A percentile compares a stretch with the other conserved stretches of the same genome.
Evolutionary conservation across 2,113 vertebrate genomes (phyloP).

Genomic region (Tachysurus vachellii): DNA sequence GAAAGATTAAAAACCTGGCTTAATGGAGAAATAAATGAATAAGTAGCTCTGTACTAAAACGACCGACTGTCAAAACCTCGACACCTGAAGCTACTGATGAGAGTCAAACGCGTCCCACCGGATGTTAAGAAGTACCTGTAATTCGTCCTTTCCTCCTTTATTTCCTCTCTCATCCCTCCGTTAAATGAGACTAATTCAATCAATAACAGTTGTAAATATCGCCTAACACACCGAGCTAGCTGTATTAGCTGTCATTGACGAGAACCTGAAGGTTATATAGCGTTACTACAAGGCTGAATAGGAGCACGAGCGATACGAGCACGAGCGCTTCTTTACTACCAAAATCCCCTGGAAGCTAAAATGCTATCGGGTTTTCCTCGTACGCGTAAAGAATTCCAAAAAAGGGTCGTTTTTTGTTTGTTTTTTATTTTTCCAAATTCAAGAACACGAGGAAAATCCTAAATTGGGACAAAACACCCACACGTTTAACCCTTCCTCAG

Average conservation of each 20-base stretch:
- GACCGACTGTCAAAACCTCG: constrained; percentile 14
- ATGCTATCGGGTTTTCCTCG: not conserved
- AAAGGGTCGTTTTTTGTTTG: not conserved
- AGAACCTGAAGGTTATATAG: constrained; percentile 54
- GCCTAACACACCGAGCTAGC: constrained; percentile 8
- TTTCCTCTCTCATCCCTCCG: constrained; percentile 44
- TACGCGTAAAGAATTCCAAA: not conserved
- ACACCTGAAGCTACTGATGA: constrained; percentile 41
- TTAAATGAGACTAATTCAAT: constrained; percentile 10
- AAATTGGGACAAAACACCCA: not conserved
- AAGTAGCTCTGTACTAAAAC: not conserved
- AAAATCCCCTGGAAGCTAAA: not conserved
- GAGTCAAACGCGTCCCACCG: constrained; percentile 27
- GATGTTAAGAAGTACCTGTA: constrained; percentile 26
- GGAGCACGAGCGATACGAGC: not conserved
- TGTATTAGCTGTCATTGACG: constrained; percentile 53
- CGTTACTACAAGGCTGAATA: not conserved
- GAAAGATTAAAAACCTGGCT: not conserved
- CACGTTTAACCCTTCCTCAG: not conserved
- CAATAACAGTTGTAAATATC: not conserved
- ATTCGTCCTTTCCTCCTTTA: constrained; percentile 24
- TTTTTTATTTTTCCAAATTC: not conserved
- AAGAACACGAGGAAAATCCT: not conserved
- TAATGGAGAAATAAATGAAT: not conserved
- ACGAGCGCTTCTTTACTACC: not conserved